Percentiles rank a stretch among this genome's conserved stretches.
These are phyloP conservation scores for Cyprinodon tularosa DNA, from an alignment of 2,113 vertebrate genomes.

Conservation along the genomic window DNA sequence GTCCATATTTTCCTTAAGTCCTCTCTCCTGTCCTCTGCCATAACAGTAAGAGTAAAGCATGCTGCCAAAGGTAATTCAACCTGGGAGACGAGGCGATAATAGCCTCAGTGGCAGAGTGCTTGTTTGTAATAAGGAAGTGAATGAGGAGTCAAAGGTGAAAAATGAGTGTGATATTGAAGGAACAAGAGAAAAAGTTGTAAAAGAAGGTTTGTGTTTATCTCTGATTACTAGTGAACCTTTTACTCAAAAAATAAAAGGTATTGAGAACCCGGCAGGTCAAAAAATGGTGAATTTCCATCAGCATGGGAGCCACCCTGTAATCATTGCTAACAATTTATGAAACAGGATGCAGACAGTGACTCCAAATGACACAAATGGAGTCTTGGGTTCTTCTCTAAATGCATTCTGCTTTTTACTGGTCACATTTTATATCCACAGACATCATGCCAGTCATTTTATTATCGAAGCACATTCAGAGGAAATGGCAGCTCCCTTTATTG, in stretches of 20 bases:
- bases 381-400: conserved; percentile 2
- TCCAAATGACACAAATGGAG: conserved; percentile 6
- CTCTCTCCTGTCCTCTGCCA: conserved; percentile 20
- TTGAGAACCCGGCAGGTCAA: conserved; percentile 14
- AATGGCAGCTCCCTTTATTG: neutral
- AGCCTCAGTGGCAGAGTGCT: conserved; percentile 67
- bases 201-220: conserved; percentile 55
- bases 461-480: conserved; percentile 9
- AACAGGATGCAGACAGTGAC: neutral
- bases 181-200: conserved; percentile 46
- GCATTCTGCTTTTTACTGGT: conserved; percentile 8
- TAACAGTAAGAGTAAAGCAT: conserved; percentile 51
- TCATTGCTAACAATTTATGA: conserved; percentile 21
- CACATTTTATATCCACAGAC: neutral
- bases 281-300: conserved; percentile 25
- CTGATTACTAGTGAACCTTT: conserved; percentile 56
- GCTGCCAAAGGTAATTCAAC: conserved; percentile 76
- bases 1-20: conserved; percentile 16
- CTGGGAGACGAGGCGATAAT: conserved; percentile 73
- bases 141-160: conserved; percentile 78
- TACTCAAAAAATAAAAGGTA: conserved; percentile 45
- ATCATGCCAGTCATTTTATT: conserved; percentile 8
- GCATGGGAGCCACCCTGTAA: neutral
- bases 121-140: conserved; percentile 75
- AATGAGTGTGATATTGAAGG: conserved; percentile 77